These are phyloP conservation scores for Calameuta idolon DNA, from an alignment of 2,888 invertebrate species.

Conservation along the genomic window DNA sequence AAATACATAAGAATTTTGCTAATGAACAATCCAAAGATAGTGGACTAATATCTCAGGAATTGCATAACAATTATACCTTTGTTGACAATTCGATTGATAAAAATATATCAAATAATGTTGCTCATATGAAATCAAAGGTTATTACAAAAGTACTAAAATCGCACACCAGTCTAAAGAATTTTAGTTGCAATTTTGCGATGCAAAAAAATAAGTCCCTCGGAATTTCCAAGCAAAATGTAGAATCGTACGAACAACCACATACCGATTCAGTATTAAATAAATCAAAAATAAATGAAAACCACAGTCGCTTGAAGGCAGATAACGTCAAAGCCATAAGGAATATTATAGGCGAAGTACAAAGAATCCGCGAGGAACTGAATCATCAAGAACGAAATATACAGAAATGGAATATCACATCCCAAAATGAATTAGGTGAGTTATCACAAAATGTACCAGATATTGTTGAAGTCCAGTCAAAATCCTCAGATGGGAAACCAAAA, in stretches of 20 bases:
- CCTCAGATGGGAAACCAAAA: conserved; percentile 17
- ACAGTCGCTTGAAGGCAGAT: conserved; percentile 3
- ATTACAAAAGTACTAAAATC: neutral
- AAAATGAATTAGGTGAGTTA: conserved; percentile 5
- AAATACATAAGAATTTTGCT: conserved; percentile 17
- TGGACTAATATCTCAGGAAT: conserved; percentile 27
- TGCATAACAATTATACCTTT: conserved; percentile 21
- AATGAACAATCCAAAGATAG: conserved; percentile 4
- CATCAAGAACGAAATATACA: conserved; percentile 12
- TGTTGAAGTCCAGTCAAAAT: conserved; percentile 27
- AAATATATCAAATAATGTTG: neutral
- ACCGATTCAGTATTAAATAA: neutral
- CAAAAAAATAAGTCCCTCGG: neutral
- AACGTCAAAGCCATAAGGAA: conserved; percentile 19
- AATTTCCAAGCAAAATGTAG: neutral
- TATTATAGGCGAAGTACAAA: conserved; percentile 24
- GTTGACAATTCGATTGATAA: neutral
- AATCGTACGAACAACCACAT: neutral
- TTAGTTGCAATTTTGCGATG: neutral
- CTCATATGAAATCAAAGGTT: neutral
- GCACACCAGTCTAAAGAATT: neutral
- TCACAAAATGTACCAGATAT: conserved; percentile 21
- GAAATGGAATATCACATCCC: neutral
- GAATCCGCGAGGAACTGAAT: conserved; percentile 21
- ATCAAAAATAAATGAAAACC: conserved; percentile 5